A percentile compares a stretch with the other conserved stretches of the same genome.
phyloP scores from a whole-genome alignment of 2,888 invertebrate species.

The Coenonympha glycerion region DNA sequence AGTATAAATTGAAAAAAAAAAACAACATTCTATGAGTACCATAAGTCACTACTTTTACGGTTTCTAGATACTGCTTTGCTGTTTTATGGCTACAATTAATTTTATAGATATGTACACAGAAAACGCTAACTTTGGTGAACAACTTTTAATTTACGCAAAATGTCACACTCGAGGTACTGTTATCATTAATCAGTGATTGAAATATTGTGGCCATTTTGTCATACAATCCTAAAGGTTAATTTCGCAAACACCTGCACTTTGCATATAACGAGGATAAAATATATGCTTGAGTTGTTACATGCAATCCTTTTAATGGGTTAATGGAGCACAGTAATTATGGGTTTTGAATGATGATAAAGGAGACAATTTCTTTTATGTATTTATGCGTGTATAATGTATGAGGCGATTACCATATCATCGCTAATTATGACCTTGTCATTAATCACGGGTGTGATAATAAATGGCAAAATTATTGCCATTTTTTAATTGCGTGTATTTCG shows the following conservation, averaged over 20 bases:
- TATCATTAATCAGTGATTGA: conserved; percentile 4
- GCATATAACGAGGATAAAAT: conserved; percentile 11
- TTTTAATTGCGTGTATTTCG: no score
- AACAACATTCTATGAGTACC: no score
- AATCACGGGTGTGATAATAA: not conserved
- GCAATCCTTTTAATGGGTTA: conserved; percentile 6
- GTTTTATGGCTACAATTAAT: no score
- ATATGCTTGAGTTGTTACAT: no score
- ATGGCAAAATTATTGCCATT: no score
- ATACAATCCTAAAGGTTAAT: conserved; percentile 19
- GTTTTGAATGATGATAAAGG: conserved; percentile 7
- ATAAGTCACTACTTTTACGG: no score
- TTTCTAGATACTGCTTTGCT: no score
- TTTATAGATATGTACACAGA: no score
- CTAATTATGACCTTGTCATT: not conserved
- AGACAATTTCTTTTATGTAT: not conserved
- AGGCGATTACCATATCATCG: not conserved
- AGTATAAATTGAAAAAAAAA: no score
- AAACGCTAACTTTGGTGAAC: not conserved
- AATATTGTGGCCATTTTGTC: conserved; percentile 17
- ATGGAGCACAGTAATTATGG: conserved; percentile 5
- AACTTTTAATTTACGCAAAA: not conserved
- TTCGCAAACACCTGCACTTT: conserved; percentile 17
- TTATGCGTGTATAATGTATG: no score
- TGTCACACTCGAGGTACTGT: not conserved